Base-by-base conservation (phyloP, 2,888 invertebrate species). In the Tholera decimalis region DNA sequence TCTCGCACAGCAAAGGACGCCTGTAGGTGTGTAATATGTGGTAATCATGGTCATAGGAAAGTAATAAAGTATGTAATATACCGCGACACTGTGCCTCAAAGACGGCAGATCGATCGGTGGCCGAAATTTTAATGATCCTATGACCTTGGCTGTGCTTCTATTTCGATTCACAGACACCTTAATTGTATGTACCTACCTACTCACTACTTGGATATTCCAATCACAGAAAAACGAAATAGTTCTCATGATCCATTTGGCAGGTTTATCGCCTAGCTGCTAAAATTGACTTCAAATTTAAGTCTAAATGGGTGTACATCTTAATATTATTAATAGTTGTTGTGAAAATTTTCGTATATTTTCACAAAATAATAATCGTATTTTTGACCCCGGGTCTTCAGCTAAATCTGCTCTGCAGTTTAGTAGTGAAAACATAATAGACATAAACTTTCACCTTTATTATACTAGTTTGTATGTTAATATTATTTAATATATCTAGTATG, bases 51-150 rank as follows among this genome's bases (percentile, higher is more conserved):
- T 57, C 64, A 64, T 60, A 64, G 64, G 70, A 75, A 74, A 39
- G 57, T 58, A 60, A 64, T 74, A 74, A 69, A 74, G 55, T 73
- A 55, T 67, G 58, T 74, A 46, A 44, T 62, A 56, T 59, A 59
- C 44, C 35, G 67, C 55, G 54, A 60, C 49, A 30, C 28, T 4
- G n/a, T 24, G 30, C 39, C 47, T 44, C 54, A 46, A 73, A 37
- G 51, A 69, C 60, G 51, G 56, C 43, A 51, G 56, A 74, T 69
- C 73, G 70, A 75, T 75, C 70, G 75, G 43, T 64, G 75, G 22
- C 53, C 70, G 60, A 74, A 74, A 69, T 74, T 74, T 74, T 74
- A 74, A 74, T 69, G 73, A 68, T 69, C 44, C 18, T n/a, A 20
- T 55, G 30, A 61, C 75, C 75, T 75, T 69, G 63, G 26, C 0